phyloP scores from a whole-genome alignment of 1,140 invertebrate species.

The Gryllus bimaculatus region DNA sequence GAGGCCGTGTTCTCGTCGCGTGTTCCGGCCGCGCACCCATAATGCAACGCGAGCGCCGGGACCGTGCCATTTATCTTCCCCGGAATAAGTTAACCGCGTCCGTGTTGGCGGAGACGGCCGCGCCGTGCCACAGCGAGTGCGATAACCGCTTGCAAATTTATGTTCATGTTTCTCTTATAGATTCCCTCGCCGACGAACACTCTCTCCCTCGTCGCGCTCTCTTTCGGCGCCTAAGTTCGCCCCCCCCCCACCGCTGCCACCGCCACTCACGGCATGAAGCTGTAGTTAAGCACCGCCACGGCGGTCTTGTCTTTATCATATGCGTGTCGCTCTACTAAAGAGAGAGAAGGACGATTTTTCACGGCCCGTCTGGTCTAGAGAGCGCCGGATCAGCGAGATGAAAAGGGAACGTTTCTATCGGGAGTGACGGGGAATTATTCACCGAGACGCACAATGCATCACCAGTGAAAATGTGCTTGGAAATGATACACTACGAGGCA shows the following conservation, averaged over 20 bases:
- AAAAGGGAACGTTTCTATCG: too few relatives aligned
- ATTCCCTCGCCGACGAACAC: too few relatives aligned
- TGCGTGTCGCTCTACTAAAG: not conserved
- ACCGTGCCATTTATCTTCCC: not conserved
- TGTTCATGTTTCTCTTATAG: not conserved
- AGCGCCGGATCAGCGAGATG: too few relatives aligned
- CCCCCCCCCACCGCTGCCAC: too few relatives aligned
- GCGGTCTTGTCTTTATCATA: not conserved
- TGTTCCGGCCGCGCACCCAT: not conserved
- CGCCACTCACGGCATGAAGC: not conserved
- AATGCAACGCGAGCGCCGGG: not conserved
- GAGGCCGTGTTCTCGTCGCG: not conserved
- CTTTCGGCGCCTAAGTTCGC: not conserved
- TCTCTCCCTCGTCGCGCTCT: not conserved
- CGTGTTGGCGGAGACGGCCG: not conserved
- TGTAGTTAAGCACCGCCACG: not conserved
- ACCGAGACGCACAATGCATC: too few relatives aligned
- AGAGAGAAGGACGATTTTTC: not conserved
- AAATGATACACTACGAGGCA: too few relatives aligned
- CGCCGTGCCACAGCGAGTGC: not conserved
- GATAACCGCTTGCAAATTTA: not conserved
- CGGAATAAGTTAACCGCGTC: not conserved
- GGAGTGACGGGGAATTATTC: too few relatives aligned
- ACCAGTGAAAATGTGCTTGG: too few relatives aligned
- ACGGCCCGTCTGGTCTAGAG: not conserved